A percentile compares a stretch with the other conserved stretches of the same genome.
These are phyloP conservation scores for Entosphenus tridentatus DNA, from an alignment of 2,113 vertebrate genomes.

Conservation along the genomic window DNA sequence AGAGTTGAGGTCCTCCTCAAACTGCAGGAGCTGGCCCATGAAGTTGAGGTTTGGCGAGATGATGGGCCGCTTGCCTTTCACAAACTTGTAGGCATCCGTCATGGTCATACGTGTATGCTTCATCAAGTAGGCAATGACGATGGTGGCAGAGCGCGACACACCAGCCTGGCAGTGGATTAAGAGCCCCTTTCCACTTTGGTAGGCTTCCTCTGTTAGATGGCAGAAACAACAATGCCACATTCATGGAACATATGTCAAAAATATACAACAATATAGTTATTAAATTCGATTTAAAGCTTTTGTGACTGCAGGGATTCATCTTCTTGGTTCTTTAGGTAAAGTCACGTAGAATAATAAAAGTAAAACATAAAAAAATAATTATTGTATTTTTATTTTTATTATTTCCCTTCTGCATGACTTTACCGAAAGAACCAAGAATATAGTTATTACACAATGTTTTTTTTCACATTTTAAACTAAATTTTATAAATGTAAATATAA, in stretches of 20 bases:
- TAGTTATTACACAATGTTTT: background rate
- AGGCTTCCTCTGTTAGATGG: constrained; percentile 34
- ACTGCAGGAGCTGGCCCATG: constrained; percentile 51
- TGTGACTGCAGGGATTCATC: no score
- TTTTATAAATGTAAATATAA: no score
- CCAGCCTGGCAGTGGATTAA: constrained; percentile 52
- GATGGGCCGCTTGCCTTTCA: constrained; percentile 35
- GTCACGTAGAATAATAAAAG: no score
- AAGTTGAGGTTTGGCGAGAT: constrained; percentile 54
- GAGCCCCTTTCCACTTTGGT: constrained; percentile 38
- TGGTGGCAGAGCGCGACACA: constrained; percentile 44
- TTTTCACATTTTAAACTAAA: no score
- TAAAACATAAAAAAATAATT: no score
- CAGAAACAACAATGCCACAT: no score
- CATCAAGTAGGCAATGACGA: constrained; percentile 53
- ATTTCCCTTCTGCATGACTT: no score
- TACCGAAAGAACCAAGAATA: no score
- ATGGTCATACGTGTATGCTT: constrained; percentile 61
- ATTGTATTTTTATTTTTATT: no score
- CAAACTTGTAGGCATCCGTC: constrained; percentile 50
- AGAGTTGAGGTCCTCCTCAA: constrained; percentile 45
- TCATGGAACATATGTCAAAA: background rate
- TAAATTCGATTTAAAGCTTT: no score
- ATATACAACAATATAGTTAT: constrained; percentile 8
- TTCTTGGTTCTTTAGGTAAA: no score